Evolutionary conservation across 2,797 vertebrate species (phyloP), one percentile per base, ranked within the genome.

Genomic region (Sebastes iracundus): DNA sequence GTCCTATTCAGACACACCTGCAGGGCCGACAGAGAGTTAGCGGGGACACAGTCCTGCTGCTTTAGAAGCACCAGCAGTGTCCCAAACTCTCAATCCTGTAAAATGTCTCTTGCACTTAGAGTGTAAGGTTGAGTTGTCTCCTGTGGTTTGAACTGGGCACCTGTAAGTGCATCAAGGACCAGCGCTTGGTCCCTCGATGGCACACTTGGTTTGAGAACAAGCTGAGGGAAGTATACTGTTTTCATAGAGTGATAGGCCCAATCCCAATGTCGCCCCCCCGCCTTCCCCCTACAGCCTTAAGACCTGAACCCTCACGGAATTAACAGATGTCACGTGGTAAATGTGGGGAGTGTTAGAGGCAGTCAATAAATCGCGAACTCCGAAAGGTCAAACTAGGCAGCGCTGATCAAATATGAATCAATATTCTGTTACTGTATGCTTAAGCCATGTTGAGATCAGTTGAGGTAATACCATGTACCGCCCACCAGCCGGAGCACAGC

Each of bases 51-150:
- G 35, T 10, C 13, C 42, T 25, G 46, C 75, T 73, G 77, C 71
- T 66, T 32, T 10, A 52, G 59, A 77, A 49, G 46, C 73, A 83
- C 74, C 53, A 75, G 80, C 74, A 74, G 72, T 70, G 75, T 14
- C 61, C 32, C 56, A 73, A 10, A 75, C 79, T 65, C 52, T 76
- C 27, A 66, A 7, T 35, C 27, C 61, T 59, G 55, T 68, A 25
- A 86, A 80, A 75, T 77, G 49, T 60, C 56, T 83, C 35, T 78
- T n/a, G 75, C 58, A 77, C 72, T 74, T n/a, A 55, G 61, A 71
- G 69, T 38, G 27, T 46, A 38, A 76, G 64, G 64, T 56, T 52
- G 67, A 68, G 58, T 22, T 38, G 58, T 80, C 79, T 68, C 79
- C 46, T 18, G 73, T 63, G 79, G 72, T 49, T 71, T 35, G 13